phyloP scores from a whole-genome alignment of 2,797 vertebrate genomes.

The Anomalospiza imberbis region DNA sequence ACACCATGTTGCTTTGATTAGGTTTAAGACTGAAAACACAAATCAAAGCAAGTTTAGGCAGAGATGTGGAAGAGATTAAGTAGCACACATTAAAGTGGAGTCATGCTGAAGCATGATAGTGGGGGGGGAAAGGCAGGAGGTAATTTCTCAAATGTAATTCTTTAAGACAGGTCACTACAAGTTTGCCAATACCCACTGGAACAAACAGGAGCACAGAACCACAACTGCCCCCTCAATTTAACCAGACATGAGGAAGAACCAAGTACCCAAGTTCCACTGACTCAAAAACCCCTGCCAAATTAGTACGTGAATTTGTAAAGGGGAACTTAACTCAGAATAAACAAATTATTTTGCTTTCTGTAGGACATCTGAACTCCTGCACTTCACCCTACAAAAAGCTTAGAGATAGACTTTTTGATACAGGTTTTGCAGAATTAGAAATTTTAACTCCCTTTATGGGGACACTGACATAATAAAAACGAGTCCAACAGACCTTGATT shows the following conservation, averaged over 20 bases:
- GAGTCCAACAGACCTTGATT: neutral
- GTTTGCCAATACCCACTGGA: neutral
- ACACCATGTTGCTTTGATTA: constrained; percentile 27
- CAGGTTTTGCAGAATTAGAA: neutral
- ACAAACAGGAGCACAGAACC: neutral
- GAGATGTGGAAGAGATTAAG: constrained; percentile 30
- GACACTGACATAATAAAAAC: neutral
- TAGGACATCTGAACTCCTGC: neutral
- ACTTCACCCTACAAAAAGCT: neutral
- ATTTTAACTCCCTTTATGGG: neutral
- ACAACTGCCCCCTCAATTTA: neutral
- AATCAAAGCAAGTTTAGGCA: constrained; percentile 50
- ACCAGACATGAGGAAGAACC: neutral
- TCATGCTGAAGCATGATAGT: neutral
- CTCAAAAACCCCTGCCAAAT: neutral
- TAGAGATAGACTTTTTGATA: neutral
- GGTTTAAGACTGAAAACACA: neutral
- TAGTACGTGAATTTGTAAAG: neutral
- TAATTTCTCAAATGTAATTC: neutral
- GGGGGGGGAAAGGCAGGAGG: neutral
- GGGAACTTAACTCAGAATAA: neutral
- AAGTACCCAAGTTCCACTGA: neutral
- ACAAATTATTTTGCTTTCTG: neutral
- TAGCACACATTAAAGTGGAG: neutral
- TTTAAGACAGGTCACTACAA: neutral